Percentiles rank a stretch among this genome's conserved stretches.
Conservation (phyloP, 2,797 vertebrate genomes). For the Sebastes melanostomus region DNA sequence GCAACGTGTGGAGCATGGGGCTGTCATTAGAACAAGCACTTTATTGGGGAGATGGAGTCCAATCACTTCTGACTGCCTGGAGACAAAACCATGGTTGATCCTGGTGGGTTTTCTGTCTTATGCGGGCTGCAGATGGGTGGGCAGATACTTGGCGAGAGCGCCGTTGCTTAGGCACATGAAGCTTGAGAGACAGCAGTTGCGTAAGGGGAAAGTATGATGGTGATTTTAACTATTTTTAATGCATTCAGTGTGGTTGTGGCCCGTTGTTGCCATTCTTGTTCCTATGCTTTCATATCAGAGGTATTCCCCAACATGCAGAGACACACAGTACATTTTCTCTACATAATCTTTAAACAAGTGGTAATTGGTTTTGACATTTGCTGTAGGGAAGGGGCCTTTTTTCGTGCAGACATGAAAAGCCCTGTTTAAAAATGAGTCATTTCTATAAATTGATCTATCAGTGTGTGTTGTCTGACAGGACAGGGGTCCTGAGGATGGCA, state of each 20-base stretch:
- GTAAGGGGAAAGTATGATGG: slow-evolving; percentile 47
- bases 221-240: slow-evolving; percentile 41
- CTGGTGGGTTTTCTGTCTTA: slow-evolving; percentile 36
- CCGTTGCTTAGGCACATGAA: background rate
- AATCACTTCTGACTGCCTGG: slow-evolving; percentile 50
- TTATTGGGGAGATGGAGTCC: slow-evolving; percentile 37
- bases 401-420: slow-evolving; percentile 46
- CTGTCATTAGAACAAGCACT: slow-evolving; percentile 67
- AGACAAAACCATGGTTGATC: slow-evolving; percentile 48
- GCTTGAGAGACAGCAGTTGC: slow-evolving; percentile 11
- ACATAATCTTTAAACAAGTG: slow-evolving; percentile 29
- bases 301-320: slow-evolving; percentile 16
- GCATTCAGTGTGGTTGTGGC: slow-evolving; percentile 51
- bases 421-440: slow-evolving; percentile 36
- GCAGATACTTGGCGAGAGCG: slow-evolving; percentile 33
- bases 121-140: slow-evolving; percentile 53
- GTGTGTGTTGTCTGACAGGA: slow-evolving; percentile 37
- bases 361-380: slow-evolving; percentile 50
- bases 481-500: slow-evolving; percentile 43
- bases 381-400: slow-evolving; percentile 24
- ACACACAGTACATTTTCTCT: slow-evolving; percentile 12
- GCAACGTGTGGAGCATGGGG: slow-evolving; percentile 40
- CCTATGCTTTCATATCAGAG: slow-evolving; percentile 36
- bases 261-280: slow-evolving; percentile 18
- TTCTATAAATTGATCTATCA: slow-evolving; percentile 58